Evolutionary conservation across 2,797 vertebrate species (phyloP).

Genomic region (Coregonus ussuriensis): DNA sequence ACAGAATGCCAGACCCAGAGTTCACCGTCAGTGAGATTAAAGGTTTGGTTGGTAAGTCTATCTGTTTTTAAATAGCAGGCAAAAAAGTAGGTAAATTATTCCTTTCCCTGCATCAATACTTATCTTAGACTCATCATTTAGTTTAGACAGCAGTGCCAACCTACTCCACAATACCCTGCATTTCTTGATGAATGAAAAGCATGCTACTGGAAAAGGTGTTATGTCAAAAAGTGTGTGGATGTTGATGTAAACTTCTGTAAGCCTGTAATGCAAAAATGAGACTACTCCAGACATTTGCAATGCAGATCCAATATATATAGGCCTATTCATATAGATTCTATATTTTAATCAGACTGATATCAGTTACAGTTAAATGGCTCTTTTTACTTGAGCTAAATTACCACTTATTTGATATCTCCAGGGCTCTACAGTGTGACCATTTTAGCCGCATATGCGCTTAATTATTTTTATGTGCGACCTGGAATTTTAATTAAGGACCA

Average conservation of each 20-base stretch:
- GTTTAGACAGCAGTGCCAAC: not conserved
- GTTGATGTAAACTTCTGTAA: not conserved
- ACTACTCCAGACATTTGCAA: not conserved
- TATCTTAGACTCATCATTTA: not conserved
- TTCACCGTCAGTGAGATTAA: constrained; percentile 95
- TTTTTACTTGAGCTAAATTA: not conserved
- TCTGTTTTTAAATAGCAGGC: not conserved
- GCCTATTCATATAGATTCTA: not conserved
- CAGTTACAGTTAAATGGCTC: not conserved
- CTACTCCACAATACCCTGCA: not conserved
- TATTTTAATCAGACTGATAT: not conserved
- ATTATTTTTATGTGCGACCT: no score
- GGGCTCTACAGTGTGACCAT: no score
- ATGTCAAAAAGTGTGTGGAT: not conserved
- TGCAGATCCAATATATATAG: not conserved
- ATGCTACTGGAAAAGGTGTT: not conserved
- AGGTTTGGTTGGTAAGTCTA: constrained; percentile 94
- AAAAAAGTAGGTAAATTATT: not conserved
- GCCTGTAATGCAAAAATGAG: not conserved
- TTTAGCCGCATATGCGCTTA: no score
- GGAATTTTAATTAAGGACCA: no score
- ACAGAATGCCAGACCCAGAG: constrained; percentile 94
- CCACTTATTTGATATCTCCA: not conserved
- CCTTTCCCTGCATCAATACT: not conserved
- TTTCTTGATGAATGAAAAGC: not conserved